Conservation (phyloP, 2,113 vertebrate genomes). For the Leptocoma aspasia region DNA sequence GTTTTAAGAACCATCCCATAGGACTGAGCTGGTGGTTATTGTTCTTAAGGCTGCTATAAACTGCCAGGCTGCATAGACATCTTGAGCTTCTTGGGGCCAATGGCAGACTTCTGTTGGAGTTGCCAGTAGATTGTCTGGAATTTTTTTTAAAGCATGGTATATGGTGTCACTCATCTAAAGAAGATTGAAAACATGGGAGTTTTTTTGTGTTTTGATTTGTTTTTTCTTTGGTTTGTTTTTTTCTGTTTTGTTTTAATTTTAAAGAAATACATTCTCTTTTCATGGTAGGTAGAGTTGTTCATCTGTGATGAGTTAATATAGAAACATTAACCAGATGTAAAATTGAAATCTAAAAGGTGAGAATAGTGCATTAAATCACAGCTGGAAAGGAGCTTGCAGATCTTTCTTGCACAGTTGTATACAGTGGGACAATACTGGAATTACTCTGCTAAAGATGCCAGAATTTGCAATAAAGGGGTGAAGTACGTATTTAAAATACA, state of each 20-base stretch:
- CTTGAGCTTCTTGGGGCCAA: not conserved
- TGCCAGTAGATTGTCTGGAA: not conserved
- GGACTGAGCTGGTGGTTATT: not conserved
- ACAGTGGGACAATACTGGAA: not conserved
- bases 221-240: not conserved
- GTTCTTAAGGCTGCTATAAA: not conserved
- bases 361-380: not conserved
- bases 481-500: not conserved
- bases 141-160: not conserved
- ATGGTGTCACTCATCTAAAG: not conserved
- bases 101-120: not conserved
- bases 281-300: not conserved
- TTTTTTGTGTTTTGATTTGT: not conserved
- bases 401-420: not conserved
- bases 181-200: rapidly evolving
- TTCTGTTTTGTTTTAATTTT: not conserved
- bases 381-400: not conserved
- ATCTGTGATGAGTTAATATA: not conserved
- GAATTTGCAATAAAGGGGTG: not conserved
- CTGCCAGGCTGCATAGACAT: not conserved
- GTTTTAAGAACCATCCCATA: not conserved
- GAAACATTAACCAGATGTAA: not conserved
- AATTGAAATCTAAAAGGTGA: not conserved
- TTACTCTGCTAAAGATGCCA: not conserved
- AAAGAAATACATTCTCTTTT: not conserved